phyloP scores from a whole-genome alignment of 2,888 invertebrate genomes.

The Deroplatys truncata region DNA sequence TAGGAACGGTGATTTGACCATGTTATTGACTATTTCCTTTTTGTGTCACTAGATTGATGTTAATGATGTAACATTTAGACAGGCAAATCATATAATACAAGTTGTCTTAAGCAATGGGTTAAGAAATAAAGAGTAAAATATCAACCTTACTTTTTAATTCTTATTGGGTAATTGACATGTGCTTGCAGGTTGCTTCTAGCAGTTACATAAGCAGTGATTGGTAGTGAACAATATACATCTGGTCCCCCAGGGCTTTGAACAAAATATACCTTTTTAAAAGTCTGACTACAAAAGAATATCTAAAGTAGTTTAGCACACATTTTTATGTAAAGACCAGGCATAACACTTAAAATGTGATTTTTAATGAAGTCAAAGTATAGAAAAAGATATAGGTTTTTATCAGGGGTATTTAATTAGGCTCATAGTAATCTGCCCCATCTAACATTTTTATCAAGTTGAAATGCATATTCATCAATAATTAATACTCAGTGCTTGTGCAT shows the following conservation, averaged over 20 bases:
- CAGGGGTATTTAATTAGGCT: not conserved
- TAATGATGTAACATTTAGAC: too few species aligned
- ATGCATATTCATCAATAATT: not conserved
- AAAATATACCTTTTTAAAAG: not conserved
- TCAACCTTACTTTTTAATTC: not conserved
- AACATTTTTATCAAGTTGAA: not conserved
- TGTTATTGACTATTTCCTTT: too few species aligned
- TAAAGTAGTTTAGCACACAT: not conserved
- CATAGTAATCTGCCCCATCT: not conserved
- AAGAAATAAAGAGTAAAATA: too few species aligned
- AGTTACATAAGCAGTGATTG: not conserved
- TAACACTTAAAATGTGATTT: not conserved
- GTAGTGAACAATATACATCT: not conserved
- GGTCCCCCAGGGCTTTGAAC: not conserved
- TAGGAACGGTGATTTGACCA: too few species aligned
- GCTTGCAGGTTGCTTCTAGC: not conserved
- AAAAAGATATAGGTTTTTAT: not conserved
- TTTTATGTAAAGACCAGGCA: not conserved
- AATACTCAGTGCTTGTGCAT: not conserved
- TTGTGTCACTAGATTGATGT: too few species aligned
- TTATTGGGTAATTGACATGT: not conserved
- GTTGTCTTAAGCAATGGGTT: too few species aligned
- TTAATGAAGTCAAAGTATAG: not conserved
- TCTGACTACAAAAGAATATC: not conserved
- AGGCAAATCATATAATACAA: too few species aligned